These are phyloP conservation scores for Tenualosa thibaudeaui DNA, from an alignment of 2,797 vertebrate species.

Conservation along the genomic window DNA sequence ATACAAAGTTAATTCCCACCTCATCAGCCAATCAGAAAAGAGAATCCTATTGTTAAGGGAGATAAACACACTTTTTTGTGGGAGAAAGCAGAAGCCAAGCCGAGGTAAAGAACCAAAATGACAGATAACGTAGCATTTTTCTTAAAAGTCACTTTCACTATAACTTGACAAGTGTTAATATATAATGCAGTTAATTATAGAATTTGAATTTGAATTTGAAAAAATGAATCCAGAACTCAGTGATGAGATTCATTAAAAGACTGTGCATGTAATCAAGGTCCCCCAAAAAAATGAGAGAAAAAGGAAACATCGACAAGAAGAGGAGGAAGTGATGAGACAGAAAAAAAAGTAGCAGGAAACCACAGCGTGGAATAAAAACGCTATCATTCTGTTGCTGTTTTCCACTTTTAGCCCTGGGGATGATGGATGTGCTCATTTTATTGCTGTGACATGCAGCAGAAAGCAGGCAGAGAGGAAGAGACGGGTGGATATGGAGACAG, in stretches of 20 bases:
- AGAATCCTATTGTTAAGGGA: too few relatives aligned
- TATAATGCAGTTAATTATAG: too few relatives aligned
- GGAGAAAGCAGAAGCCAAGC: not conserved
- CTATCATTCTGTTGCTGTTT: conserved; percentile 17
- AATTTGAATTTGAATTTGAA: not conserved
- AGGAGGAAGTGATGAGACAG: conserved; percentile 11
- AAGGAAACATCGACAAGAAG: not conserved
- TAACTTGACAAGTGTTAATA: too few relatives aligned
- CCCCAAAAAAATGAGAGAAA: not conserved
- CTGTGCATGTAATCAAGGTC: not conserved
- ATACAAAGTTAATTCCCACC: too few relatives aligned
- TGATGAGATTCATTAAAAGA: conserved; percentile 22
- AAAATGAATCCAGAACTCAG: conserved; percentile 14
- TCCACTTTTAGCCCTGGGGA: conserved; percentile 46
- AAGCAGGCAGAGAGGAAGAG: conserved; percentile 47
- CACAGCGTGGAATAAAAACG: conserved; percentile 53
- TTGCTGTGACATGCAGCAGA: conserved; percentile 47
- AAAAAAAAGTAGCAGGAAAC: not conserved
- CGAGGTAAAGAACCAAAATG: not conserved
- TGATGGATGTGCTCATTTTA: conserved; percentile 65
- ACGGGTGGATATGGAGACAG: conserved; percentile 31
- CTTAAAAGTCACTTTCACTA: too few relatives aligned
- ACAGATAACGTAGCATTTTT: too few relatives aligned
- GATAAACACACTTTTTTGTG: not conserved
- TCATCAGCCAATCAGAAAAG: too few relatives aligned